Evolutionary conservation across 2,888 invertebrate species (phyloP).

Genomic region (Harpagoxenus sublaevis): DNA sequence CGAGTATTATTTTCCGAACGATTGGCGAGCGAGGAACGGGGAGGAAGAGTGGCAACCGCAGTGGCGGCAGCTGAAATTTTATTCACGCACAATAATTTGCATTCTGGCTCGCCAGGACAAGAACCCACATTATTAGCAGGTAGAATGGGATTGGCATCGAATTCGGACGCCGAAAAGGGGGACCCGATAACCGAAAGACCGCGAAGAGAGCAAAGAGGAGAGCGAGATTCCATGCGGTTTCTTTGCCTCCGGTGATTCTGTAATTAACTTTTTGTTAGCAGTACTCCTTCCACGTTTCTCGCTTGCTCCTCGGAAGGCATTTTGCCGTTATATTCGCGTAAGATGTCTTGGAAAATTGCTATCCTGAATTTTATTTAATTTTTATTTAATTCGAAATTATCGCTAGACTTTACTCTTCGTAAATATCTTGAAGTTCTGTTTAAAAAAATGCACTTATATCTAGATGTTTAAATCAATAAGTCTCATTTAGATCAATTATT

Average conservation of each 20-base stretch:
- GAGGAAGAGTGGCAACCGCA: conserved; percentile 50
- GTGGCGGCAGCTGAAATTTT: conserved; percentile 78
- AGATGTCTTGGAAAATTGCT: conserved; percentile 13
- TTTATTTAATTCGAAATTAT: neutral
- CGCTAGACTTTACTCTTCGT: neutral
- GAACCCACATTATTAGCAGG: conserved; percentile 83
- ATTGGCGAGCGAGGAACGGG: conserved; percentile 12
- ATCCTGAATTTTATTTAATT: neutral
- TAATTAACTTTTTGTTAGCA: conserved; percentile 82
- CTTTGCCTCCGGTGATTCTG: conserved; percentile 80
- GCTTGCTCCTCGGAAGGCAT: neutral
- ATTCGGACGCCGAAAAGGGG: conserved; percentile 58
- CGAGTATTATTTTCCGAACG: conserved; percentile 49
- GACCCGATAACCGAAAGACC: conserved; percentile 55
- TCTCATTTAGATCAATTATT: neutral
- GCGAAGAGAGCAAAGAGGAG: conserved; percentile 48
- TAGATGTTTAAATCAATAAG: neutral
- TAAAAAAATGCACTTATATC: neutral
- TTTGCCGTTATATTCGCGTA: conserved; percentile 9
- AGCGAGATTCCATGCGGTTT: conserved; percentile 67
- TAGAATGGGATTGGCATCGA: conserved; percentile 79
- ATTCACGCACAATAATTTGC: conserved; percentile 83
- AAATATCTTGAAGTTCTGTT: neutral
- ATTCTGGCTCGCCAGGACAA: conserved; percentile 81
- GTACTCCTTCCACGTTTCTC: conserved; percentile 51